phyloP scores from a whole-genome alignment of 1,140 invertebrate genomes.

The Cydia splendana region DNA sequence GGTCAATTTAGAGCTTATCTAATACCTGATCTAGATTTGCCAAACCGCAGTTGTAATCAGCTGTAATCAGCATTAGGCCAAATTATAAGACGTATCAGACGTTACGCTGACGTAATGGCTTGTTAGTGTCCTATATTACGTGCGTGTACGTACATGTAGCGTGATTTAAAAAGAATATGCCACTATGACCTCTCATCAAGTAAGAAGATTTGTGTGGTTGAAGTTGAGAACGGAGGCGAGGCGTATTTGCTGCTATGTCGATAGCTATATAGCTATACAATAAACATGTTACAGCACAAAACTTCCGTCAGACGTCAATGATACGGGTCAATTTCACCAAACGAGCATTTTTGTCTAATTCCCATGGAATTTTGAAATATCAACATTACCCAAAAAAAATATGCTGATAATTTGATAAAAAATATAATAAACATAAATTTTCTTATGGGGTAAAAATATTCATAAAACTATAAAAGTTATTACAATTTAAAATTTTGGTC shows the following conservation, averaged over 20 bases:
- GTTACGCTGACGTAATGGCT: conserved; percentile 11
- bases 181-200: conserved; percentile 29
- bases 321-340: too few relatives aligned
- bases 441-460: too few relatives aligned
- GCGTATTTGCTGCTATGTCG: conserved; percentile 37
- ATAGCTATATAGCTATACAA: conserved; percentile 31
- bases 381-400: too few relatives aligned
- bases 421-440: too few relatives aligned
- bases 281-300: too few relatives aligned
- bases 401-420: too few relatives aligned
- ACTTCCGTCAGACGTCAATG: too few relatives aligned
- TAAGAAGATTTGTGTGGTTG: conserved; percentile 48
- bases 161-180: conserved; percentile 16
- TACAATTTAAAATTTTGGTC: too few relatives aligned
- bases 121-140: conserved; percentile 2
- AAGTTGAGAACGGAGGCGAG: background rate
- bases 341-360: too few relatives aligned
- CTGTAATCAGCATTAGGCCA: conserved; percentile 23
- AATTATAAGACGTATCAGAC: background rate
- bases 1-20: background rate
- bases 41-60: too few relatives aligned
- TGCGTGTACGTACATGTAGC: background rate
- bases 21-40: background rate
- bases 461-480: too few relatives aligned
- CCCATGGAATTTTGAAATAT: too few relatives aligned